phyloP scores from a whole-genome alignment of 2,797 vertebrate genomes.

The Notamacropus eugenii region DNA sequence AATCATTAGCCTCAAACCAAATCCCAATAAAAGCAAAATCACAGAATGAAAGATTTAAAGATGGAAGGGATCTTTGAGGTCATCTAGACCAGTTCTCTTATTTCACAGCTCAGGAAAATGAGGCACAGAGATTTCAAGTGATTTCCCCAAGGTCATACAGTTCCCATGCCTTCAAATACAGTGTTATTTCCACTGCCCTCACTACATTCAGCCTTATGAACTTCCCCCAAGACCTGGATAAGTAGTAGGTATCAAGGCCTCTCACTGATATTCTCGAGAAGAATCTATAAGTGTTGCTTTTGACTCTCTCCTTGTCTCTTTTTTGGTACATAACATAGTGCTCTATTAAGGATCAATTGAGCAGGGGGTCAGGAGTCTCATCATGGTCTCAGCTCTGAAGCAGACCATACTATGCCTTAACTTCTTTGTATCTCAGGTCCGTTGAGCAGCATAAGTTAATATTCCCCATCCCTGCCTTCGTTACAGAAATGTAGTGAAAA shows the following conservation, averaged over 20 bases:
- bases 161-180: neutral
- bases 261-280: conserved; percentile 2
- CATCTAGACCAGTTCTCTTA: neutral
- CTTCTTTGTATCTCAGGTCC: neutral
- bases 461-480: neutral
- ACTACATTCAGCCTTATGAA: neutral
- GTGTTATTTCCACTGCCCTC: neutral
- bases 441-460: neutral
- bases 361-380: neutral
- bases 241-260: neutral
- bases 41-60: neutral
- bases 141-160: neutral
- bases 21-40: conserved; percentile 7
- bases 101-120: neutral
- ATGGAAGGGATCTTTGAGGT: neutral
- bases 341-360: neutral
- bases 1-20: neutral
- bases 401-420: neutral
- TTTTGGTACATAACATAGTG: neutral
- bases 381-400: neutral
- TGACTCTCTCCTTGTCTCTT: neutral
- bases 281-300: neutral
- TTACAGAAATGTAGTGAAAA: neutral
- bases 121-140: neutral
- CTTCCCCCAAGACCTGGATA: neutral